A percentile compares a stretch with the other conserved stretches of the same genome.
Conservation (phyloP, 2,113 vertebrate species). For the Anser brachyrhynchus region DNA sequence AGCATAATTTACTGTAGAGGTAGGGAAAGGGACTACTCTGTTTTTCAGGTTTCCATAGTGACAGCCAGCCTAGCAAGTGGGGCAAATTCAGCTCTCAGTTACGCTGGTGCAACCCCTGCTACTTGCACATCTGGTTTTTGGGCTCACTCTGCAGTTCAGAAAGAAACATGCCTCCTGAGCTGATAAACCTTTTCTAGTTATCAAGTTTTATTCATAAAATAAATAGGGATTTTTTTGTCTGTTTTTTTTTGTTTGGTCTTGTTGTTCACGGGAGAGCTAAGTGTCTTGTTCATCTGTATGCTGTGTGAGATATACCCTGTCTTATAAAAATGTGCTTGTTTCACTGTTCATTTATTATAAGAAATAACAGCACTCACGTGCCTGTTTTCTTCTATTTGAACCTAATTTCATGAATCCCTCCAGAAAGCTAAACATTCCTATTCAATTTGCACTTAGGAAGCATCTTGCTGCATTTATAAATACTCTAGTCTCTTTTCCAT, state of each 20-base stretch:
- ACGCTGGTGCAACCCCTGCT: not conserved
- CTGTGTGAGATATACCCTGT: not conserved
- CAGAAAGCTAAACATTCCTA: conserved; percentile 46
- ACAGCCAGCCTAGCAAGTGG: rapidly evolving
- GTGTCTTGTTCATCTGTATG: not conserved
- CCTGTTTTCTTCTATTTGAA: not conserved
- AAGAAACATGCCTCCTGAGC: not conserved
- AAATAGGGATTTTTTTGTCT: not conserved
- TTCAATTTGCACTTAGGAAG: conserved; percentile 35
- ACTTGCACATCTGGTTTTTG: not conserved
- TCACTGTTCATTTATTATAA: conserved; percentile 24
- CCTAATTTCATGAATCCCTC: conserved; percentile 39
- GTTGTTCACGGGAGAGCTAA: not conserved
- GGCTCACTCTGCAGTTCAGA: not conserved
- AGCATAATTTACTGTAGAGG: not conserved
- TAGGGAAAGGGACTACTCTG: rapidly evolving
- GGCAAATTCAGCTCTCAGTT: not conserved
- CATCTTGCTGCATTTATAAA: conserved; percentile 44
- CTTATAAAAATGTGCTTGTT: not conserved
- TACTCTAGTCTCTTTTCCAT: conserved; percentile 1
- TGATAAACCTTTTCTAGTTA: not conserved
- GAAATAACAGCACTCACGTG: not conserved
- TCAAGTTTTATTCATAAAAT: not conserved
- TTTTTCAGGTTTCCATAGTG: not conserved
- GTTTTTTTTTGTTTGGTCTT: no score